A percentile compares a stretch with the other conserved stretches of the same genome.
These are phyloP conservation scores for Nasua narica DNA, from an alignment of 2,797 vertebrate species.

Conservation along the genomic window DNA sequence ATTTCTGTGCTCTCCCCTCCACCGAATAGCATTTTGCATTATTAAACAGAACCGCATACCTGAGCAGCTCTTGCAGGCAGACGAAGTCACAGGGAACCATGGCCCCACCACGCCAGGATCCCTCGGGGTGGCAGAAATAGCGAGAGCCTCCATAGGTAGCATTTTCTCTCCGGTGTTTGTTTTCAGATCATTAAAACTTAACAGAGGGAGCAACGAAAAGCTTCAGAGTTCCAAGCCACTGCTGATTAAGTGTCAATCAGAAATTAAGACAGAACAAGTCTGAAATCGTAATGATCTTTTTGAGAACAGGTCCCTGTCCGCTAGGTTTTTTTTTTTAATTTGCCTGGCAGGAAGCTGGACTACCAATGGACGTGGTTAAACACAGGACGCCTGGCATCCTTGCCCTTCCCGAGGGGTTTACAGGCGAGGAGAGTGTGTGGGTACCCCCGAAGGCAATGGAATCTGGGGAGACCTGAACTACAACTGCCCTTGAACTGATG, in stretches of 20 bases:
- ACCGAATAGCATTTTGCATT: not conserved
- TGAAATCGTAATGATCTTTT: not conserved
- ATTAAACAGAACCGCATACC: conserved; percentile 57
- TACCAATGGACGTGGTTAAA: not conserved
- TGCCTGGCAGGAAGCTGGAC: not conserved
- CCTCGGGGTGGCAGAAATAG: not conserved
- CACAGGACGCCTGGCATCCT: not conserved
- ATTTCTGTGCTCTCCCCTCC: not conserved
- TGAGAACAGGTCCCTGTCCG: not conserved
- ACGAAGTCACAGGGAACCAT: not conserved
- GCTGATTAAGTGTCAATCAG: conserved; percentile 47
- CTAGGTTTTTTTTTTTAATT: not conserved
- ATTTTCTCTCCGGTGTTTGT: conserved; percentile 26
- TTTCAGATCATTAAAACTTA: conserved; percentile 68
- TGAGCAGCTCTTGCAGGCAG: not conserved
- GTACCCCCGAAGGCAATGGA: not conserved
- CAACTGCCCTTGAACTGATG: not conserved
- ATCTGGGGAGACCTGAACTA: not conserved
- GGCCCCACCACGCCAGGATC: not conserved
- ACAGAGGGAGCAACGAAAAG: conserved; percentile 6
- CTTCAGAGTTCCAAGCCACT: not conserved
- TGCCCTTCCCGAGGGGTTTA: not conserved
- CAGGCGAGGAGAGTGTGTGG: not conserved
- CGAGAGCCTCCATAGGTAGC: not conserved
- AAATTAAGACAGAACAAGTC: conserved; percentile 33